Conservation (phyloP, 2,888 invertebrate species). For the Dromius quadrimaculatus region DNA sequence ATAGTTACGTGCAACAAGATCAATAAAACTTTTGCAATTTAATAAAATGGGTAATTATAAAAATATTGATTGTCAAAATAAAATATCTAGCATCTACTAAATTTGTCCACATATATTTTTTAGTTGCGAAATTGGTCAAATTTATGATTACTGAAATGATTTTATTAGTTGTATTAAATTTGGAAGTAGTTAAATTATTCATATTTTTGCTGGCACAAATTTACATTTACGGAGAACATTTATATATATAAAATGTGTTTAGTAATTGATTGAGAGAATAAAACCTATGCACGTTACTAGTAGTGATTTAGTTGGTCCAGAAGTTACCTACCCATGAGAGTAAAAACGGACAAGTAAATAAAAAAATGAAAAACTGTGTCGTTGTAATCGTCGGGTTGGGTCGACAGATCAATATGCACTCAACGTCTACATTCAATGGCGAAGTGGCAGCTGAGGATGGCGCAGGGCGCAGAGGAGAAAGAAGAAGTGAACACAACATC, state of each 20-base stretch:
- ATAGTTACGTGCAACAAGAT: constrained; percentile 36
- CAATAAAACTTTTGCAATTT: constrained; percentile 1
- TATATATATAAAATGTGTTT: neutral
- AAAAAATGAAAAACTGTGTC: constrained; percentile 43
- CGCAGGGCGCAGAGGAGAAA: constrained; percentile 32
- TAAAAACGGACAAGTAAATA: constrained; percentile 50
- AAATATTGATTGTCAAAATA: too few relatives aligned
- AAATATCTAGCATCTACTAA: too few relatives aligned
- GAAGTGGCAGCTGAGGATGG: neutral
- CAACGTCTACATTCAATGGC: neutral
- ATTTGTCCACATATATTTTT: too few relatives aligned
- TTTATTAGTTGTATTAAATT: too few relatives aligned
- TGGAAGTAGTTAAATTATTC: too few relatives aligned
- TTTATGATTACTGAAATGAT: too few relatives aligned
- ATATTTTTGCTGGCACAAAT: too few relatives aligned
- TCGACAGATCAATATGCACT: neutral
- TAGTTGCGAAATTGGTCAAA: too few relatives aligned
- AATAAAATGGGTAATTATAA: neutral
- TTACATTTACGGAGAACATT: too few relatives aligned
- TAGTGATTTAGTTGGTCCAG: constrained; percentile 36
- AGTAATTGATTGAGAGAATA: neutral
- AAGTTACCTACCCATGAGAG: constrained; percentile 50
- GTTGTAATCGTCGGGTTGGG: constrained; percentile 12
- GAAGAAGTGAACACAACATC: constrained; percentile 31
- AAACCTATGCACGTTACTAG: constrained; percentile 39